Percentiles rank a stretch among this genome's conserved stretches.
Evolutionary conservation across 2,888 invertebrate genomes (phyloP).

Genomic region (Troglohyphantes excavatus): DNA sequence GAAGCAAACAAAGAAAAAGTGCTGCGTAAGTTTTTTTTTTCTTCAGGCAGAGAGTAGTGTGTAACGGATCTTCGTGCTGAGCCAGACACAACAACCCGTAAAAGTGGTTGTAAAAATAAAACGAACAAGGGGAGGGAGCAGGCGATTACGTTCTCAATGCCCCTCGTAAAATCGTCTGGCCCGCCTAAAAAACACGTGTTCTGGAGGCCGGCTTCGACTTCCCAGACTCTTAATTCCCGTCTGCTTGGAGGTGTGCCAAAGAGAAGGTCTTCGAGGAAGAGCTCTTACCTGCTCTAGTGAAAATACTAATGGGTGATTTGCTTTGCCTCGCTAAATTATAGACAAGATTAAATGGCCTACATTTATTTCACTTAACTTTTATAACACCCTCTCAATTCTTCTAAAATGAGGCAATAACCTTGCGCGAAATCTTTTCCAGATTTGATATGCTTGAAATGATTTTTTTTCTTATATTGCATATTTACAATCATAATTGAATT

Average conservation of each 20-base stretch:
- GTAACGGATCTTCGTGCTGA: background rate
- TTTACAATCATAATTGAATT: no score
- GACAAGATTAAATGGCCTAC: no score
- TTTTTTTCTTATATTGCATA: no score
- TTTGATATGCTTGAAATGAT: no score
- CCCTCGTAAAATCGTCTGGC: conserved; percentile 38
- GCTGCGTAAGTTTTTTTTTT: conserved; percentile 37
- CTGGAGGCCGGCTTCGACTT: background rate
- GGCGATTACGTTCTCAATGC: conserved; percentile 28
- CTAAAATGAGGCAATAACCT: no score
- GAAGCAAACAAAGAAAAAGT: background rate
- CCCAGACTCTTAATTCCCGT: conserved; percentile 26
- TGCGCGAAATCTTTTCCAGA: no score
- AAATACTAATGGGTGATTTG: background rate
- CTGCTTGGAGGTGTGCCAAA: conserved; percentile 34
- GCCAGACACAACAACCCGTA: conserved; percentile 68
- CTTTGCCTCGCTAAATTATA: no score
- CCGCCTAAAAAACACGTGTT: conserved; percentile 42
- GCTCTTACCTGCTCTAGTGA: conserved; percentile 12
- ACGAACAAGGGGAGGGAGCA: conserved; percentile 11
- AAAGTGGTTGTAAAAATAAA: conserved; percentile 71
- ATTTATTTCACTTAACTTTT: no score
- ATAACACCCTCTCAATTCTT: no score
- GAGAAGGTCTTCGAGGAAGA: background rate
- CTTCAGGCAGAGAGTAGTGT: no score